A percentile compares a stretch with the other conserved stretches of the same genome.
These are phyloP conservation scores for Paramormyrops kingsleyae DNA, from an alignment of 2,113 vertebrate species.

Conservation along the genomic window DNA sequence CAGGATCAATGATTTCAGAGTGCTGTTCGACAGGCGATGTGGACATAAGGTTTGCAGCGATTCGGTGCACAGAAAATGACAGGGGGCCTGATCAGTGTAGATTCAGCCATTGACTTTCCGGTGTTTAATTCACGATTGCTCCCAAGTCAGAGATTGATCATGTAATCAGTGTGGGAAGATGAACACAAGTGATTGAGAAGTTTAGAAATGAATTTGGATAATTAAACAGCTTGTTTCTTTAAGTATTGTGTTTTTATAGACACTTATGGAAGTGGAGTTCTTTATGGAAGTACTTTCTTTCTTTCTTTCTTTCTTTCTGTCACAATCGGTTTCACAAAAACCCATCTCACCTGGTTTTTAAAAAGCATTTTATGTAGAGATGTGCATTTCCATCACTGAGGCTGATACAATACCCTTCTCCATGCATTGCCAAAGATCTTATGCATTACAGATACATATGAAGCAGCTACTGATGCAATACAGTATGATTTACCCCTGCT, in stretches of 20 bases:
- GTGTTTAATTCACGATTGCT: not conserved
- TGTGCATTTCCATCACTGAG: no score
- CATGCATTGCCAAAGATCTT: no score
- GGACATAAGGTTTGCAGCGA: not conserved
- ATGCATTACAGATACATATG: no score
- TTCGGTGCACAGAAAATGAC: not conserved
- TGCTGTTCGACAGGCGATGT: not conserved
- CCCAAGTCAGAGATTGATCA: not conserved
- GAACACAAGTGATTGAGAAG: not conserved
- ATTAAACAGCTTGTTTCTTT: not conserved
- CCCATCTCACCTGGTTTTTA: not conserved
- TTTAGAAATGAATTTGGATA: not conserved
- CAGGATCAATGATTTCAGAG: not conserved
- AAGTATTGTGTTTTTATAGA: not conserved
- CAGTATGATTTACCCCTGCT: no score
- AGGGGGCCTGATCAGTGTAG: not conserved
- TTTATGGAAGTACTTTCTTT: no score
- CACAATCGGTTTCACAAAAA: not conserved
- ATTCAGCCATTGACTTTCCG: not conserved
- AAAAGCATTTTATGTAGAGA: not conserved
- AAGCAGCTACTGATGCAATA: no score
- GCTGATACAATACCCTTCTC: no score
- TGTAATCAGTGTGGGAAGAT: not conserved
- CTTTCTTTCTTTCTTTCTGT: not conserved
- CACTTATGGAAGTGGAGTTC: not conserved